Base-by-base conservation (phyloP, 1,140 invertebrate genomes). In the Aphidius gifuensis region DNA sequence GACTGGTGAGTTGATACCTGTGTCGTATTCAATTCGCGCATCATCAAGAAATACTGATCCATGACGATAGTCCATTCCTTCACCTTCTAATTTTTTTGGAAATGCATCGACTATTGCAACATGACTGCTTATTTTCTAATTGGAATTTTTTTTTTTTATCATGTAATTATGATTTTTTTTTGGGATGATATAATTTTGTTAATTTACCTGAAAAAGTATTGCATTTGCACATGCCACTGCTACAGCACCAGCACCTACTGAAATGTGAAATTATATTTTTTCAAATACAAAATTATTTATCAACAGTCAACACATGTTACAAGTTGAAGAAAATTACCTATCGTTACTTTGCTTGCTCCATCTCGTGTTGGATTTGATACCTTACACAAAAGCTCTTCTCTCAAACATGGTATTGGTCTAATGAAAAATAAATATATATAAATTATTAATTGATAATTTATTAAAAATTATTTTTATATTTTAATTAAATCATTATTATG, bases 161-260 rank as follows among this genome's bases (percentile, higher is more conserved):
- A n/a, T 46, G 43, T 5, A 32, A 23, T 8, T 8, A 45, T 9
- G 6, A 57, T 44, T 9, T 39, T 16, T 43, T 16, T 3, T 8
- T 9, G 46, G 2, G 2, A 38, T 42, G 49, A 44, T 47, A 54
- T 40, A n/a, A n/a, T 51, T 4, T 11, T 8, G 46, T 44, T 66
- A 32, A 48, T 38, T 69, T 70, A 85, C 85, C 74, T 87, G 84
- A 23, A 84, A 83, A 21, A 88, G 75, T 62, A 88, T 79, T 9
- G 80, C 76, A 67, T 83, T 86, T 16, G 81, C 84, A 66, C 82
- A 79, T 6, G 85, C 82, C 76, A 87, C 83, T 47, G 86, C 86
- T 58, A 88, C 85, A 74, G 84, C 83, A 39, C 86, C 86, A 40
- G 85, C 80, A 9, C 86, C 86, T 9, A 88, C 85, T 32, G 1